Base-by-base conservation (phyloP, 2,888 invertebrate species). In the Galerucella calmariensis region DNA sequence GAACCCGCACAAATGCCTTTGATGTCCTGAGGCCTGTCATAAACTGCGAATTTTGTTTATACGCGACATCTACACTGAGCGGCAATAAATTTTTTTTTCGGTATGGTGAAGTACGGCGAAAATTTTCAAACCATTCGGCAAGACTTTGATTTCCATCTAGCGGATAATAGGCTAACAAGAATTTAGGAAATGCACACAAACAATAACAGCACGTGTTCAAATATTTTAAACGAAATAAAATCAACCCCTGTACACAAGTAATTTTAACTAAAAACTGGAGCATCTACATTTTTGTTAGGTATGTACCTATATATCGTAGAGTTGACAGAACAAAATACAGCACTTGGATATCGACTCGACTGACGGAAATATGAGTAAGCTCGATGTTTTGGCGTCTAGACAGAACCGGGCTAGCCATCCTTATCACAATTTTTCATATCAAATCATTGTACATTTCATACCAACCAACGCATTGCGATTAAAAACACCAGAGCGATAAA, bases 11-110 rank as follows among this genome's bases (percentile, higher is more conserved):
- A 77, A 79, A 65, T 56, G 20, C 20, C 20, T 73, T 69, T 63
- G 48, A 70, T 76, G 77, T 77, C 78, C 78, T 79, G 79, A 80
- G 79, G 80, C 77, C 75, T 79, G 79, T 80, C 81, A 81, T 58
- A 75, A 72, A 65, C 74, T 72, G 73, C 74, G 74, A 75, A 73
- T 79, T 78, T 78, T 75, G 77, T 81, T 80, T 81, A 79, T 62
- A 73, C 66, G 76, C 78, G 81, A 76, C 80, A 81, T 80, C 81
- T 81, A 76, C 66, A 77, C 69, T 62, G 67, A 11, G 51, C 58
- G 56, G 65, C 73, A 63, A 73, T 66, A 61, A 67, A 48, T 72
- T 58, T 12, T 20, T 20, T 56, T 65, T 62, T n/a, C 46, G 58
- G 27, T 11, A 65, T 11, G 44, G 41, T 65, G 9, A 41, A 65